Conservation (phyloP, 2,797 vertebrate genomes). For the Hirundo rustica region DNA sequence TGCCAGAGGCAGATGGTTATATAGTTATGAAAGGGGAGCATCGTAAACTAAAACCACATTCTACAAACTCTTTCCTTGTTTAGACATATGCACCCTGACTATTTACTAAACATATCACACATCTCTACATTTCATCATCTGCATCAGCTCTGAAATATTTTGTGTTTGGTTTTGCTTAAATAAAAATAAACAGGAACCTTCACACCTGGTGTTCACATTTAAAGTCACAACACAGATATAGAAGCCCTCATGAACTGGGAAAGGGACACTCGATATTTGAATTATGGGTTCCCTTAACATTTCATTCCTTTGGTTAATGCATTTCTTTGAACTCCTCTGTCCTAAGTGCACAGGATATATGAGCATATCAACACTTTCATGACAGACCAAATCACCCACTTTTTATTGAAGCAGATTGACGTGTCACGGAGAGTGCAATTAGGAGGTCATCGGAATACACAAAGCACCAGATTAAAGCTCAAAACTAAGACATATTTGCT, state of each 20-base stretch:
- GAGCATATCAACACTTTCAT: conserved; percentile 8
- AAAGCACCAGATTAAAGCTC: conserved; percentile 45
- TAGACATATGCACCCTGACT: conserved; percentile 59
- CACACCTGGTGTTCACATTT: conserved; percentile 49
- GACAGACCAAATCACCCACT: conserved; percentile 41
- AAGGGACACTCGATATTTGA: not conserved
- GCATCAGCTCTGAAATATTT: conserved; percentile 44
- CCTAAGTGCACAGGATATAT: conserved; percentile 45
- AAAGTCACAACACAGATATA: conserved; percentile 41
- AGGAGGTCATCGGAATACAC: conserved; percentile 35
- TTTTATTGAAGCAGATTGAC: conserved; percentile 29
- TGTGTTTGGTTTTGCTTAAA: conserved; percentile 57
- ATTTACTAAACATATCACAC: conserved; percentile 60
- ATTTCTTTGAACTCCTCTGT: conserved; percentile 52
- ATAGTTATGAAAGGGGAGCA: conserved; percentile 49
- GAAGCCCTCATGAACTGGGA: conserved; percentile 1
- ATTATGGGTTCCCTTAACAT: conserved; percentile 24
- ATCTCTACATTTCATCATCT: conserved; percentile 66
- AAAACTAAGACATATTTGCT: conserved; percentile 46
- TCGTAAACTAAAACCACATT: conserved; percentile 43
- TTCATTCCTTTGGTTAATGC: conserved; percentile 31
- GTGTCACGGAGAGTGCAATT: conserved; percentile 29
- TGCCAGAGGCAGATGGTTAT: conserved; percentile 53
- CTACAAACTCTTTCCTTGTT: conserved; percentile 50
- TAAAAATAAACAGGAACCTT: conserved; percentile 52